These are phyloP conservation scores for Cyaniris semiargus DNA, from an alignment of 2,888 invertebrate species.

Conservation along the genomic window DNA sequence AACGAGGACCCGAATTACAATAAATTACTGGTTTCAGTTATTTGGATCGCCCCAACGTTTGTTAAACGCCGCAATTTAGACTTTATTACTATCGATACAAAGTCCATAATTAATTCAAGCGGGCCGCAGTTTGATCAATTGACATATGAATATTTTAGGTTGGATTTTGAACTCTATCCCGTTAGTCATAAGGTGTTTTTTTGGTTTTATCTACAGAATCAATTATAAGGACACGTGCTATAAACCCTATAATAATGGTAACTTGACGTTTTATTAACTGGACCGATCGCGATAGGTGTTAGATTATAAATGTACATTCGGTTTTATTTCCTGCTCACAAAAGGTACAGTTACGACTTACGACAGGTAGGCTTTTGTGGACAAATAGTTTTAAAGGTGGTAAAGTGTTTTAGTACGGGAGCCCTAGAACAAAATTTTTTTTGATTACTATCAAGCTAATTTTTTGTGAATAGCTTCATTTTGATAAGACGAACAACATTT, in stretches of 20 bases:
- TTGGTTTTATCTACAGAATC: background rate
- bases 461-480: too few species aligned
- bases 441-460: too few species aligned
- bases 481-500: too few species aligned
- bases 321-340: background rate
- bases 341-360: background rate
- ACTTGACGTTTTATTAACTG: conserved; percentile 36
- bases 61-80: conserved; percentile 31
- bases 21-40: conserved; percentile 61
- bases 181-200: conserved; percentile 4
- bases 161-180: background rate
- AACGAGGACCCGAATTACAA: conserved; percentile 59
- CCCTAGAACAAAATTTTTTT: too few species aligned
- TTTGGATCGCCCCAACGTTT: conserved; percentile 41
- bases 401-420: too few species aligned
- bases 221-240: conserved; percentile 38
- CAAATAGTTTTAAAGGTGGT: background rate
- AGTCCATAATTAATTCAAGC: background rate
- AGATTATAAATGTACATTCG: background rate
- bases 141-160: background rate
- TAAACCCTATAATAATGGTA: conserved; percentile 38
- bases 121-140: background rate
- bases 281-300: conserved; percentile 9
- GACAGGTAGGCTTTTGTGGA: background rate
- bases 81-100: background rate